Base-by-base conservation (phyloP, 2,888 invertebrate species). In the Agonopterix subpropinquella region DNA sequence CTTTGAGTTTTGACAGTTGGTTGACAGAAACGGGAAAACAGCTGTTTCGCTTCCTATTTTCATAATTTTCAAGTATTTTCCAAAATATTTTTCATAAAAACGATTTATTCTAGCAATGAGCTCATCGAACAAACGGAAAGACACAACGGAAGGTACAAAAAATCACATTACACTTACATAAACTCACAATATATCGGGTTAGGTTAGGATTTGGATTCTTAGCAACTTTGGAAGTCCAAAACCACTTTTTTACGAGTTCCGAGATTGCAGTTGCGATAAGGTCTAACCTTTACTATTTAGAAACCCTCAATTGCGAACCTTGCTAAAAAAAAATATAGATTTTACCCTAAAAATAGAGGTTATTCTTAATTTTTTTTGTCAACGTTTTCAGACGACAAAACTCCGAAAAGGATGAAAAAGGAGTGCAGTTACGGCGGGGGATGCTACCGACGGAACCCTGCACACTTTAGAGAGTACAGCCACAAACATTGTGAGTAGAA, bases 381-480 rank as follows among this genome's bases (percentile, higher is more conserved):
- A 11, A 42, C 13, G 13, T 42, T 81, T 81, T 56, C 66, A 84
- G 86, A 67, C 53, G 57, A 60, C 45, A 65, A 61, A 50, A 60
- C 48, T n/a, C 46, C 62, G 0, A 88, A 87, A 66, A 66, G 77
- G 55, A 51, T 69, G 3, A 89, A 85, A 61, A 90, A 88, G 56
- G 78, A 84, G 51, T 97, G 97, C 72, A 92, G 91, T 11, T 96
- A 94, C 74, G 94, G 92, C 7, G 91, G 91, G 35, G 91, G 91
- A 58, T 97, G 97, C 67, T 97, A 94, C 66, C 90, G 97, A 47
- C 91, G 92, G 64, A 97, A 96, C 84, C 95, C 95, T 0, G 91
- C 92, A 50, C 98, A 98, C 78, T 94, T 96, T 54, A 89, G 90
- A 53, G 94, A 96, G 75, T 96, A 91, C 75, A 90, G 90, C 37